Conservation (phyloP, 2,113 vertebrate species). For the Marcusenius ussheri region DNA sequence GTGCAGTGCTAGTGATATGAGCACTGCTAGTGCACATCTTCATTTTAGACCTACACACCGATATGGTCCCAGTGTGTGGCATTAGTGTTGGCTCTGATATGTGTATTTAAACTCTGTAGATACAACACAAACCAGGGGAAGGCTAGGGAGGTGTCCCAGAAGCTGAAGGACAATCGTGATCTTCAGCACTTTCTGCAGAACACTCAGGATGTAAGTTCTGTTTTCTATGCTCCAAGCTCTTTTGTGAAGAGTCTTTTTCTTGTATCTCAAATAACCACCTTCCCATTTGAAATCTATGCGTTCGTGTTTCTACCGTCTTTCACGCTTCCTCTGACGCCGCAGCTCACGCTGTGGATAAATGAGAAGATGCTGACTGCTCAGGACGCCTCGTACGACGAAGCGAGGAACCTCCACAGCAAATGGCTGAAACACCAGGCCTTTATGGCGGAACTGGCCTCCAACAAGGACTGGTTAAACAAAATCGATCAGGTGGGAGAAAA, state of each 20-base stretch:
- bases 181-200: slow-evolving; percentile 88
- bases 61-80: not conserved
- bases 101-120: slow-evolving; percentile 52
- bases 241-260: not conserved
- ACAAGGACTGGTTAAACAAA: slow-evolving; percentile 81
- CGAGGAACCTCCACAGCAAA: slow-evolving; percentile 81
- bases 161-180: slow-evolving; percentile 78
- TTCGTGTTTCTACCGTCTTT: not conserved
- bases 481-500: slow-evolving; percentile 63
- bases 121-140: slow-evolving; percentile 58
- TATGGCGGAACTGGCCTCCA: slow-evolving; percentile 82
- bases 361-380: slow-evolving; percentile 93
- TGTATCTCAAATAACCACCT: not conserved
- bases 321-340: slow-evolving; percentile 17
- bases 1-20: not conserved
- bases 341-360: slow-evolving; percentile 90
- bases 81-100: not conserved
- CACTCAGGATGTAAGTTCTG: slow-evolving; percentile 78
- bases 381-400: slow-evolving; percentile 80
- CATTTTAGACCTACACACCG: not conserved
- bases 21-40: not conserved
- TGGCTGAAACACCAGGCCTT: slow-evolving; percentile 95
- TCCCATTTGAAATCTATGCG: not conserved
- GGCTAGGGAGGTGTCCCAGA: slow-evolving; percentile 62
- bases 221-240: not conserved